Base-by-base conservation (phyloP, 2,888 invertebrate genomes). In the Acrobasis repandana region DNA sequence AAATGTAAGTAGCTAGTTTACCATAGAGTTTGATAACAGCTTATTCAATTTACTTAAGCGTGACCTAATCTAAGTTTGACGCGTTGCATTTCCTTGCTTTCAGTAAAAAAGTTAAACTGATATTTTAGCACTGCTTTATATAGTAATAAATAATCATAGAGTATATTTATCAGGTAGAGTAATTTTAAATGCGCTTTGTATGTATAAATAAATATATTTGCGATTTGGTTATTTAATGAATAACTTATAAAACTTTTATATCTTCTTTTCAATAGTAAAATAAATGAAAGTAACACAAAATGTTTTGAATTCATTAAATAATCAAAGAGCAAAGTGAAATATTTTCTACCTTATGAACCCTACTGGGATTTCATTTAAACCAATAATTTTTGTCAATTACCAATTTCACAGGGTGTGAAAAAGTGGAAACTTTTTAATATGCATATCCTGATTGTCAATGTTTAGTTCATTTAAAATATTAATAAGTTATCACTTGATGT, bases 371-470 rank as follows among this genome's bases (percentile, higher is more conserved):
- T 85, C 67, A 77, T 82, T 90, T 88, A 83, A 74, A 85, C 81
- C 82, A 84, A 90, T 90, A 80, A 82, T 86, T 89, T 90, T 73
- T 70, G 91, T 91, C 91, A 91, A 91, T 91, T 91, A 90, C 61
- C 60, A 77, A 77, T 81, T 85, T 83, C 87, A 90, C 91, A 91
- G 90, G 91, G 91, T 90, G 85, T 83, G 79, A 72, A 79, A 76
- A 78, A 74, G 28, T 28, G 28, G 28, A 28, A 28, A 43, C 43
- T 86, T 86, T 83, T 76, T 78, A 74, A 80, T 76, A 78, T 71
- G 85, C 83, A 86, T 87, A 88, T 84, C 82, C 80, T 75, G 74
- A 77, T 83, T 73, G 63, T 63, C 63, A 20, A n/a, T 58, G 15
- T 47, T 33, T 15, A 48, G n/a, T 34, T 34, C 14, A 9, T 43